Evolutionary conservation across 2,888 invertebrate genomes (phyloP).

Genomic region (Drosophila meridionalis): DNA sequence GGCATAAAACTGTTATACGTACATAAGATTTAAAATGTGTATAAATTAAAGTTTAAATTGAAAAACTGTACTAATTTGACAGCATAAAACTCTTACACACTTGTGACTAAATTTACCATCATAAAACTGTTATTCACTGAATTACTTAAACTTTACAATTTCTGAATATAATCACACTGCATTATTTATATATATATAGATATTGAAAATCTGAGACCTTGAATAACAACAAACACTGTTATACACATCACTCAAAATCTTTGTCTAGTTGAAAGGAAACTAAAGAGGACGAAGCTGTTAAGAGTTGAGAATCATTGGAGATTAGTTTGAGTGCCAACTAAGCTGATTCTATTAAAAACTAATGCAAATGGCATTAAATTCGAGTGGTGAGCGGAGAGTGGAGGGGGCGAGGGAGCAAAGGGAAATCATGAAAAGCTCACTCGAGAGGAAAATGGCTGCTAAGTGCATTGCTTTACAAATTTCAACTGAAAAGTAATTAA

Average conservation of each 20-base stretch:
- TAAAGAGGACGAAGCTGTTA: not conserved
- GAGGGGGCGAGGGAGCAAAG: not conserved
- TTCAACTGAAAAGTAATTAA: conserved; percentile 3
- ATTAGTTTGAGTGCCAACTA: conserved; percentile 2
- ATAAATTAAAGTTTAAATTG: not conserved
- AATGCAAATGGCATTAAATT: not conserved
- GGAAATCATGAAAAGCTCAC: not conserved
- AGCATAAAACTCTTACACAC: not conserved
- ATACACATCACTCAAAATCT: not conserved
- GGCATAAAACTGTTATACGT: not conserved
- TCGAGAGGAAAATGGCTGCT: not conserved
- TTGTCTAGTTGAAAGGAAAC: not conserved
- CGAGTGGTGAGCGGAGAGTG: not conserved
- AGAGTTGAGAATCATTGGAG: not conserved
- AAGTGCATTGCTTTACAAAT: not conserved
- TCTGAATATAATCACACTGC: not conserved
- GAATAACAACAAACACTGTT: not conserved
- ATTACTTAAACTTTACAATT: not conserved
- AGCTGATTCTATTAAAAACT: not conserved
- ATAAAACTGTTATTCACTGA: not conserved
- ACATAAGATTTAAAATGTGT: not conserved
- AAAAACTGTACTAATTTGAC: not conserved
- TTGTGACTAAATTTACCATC: not conserved
- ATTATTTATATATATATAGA: too few species aligned
- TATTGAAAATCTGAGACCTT: not conserved